Base-by-base conservation (phyloP, 1,140 invertebrate genomes). In the Drosophila fuyamai region DNA sequence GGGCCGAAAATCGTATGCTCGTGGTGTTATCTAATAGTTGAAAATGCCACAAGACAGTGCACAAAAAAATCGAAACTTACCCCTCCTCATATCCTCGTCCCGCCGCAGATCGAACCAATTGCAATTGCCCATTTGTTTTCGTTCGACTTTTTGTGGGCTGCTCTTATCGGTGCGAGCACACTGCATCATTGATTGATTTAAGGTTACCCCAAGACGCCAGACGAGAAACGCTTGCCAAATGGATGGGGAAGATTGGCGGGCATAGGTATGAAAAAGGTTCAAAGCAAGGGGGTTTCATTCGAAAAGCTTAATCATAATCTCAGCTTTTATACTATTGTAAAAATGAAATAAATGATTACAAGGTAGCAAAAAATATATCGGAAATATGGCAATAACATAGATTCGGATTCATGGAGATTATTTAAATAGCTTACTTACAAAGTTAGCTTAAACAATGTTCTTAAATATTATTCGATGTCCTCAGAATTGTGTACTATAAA, bases 151-250 rank as follows among this genome's bases (percentile, higher is more conserved):
- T 62, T 36, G 41, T 62, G 40, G 62, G 23, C 62, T 43, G 59
- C 53, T 76, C 73, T 86, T 86, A 88, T 88, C 83, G 84, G 47
- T 58, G 51, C 67, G 43, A 55, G 44, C 9, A 18, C n/a, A 13
- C 48, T 66, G 76, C 80, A 89, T 56, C 80, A 77, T 77, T 89
- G 84, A 89, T 89, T 89, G 84, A 89, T 89, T 89, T 89, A 89
- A 89, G 84, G 84, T 89, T 89, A 58, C 68, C 68, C 74, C 79
- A 80, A 83, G 76, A 88, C 76, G 83, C 83, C 76, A 66, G 56
- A 41, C 36, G 57, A 43, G 18, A 44, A 77, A 46, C 65, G 63
- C 44, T 82, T 89, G 84, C 84, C 84, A 89, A 88, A 53, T 23
- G 67, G 47, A 16, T 35, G 32, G 14, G 41, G 44, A 43, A 57